Base-by-base conservation (phyloP, 2,888 invertebrate species). In the Ophion ventricosus region DNA sequence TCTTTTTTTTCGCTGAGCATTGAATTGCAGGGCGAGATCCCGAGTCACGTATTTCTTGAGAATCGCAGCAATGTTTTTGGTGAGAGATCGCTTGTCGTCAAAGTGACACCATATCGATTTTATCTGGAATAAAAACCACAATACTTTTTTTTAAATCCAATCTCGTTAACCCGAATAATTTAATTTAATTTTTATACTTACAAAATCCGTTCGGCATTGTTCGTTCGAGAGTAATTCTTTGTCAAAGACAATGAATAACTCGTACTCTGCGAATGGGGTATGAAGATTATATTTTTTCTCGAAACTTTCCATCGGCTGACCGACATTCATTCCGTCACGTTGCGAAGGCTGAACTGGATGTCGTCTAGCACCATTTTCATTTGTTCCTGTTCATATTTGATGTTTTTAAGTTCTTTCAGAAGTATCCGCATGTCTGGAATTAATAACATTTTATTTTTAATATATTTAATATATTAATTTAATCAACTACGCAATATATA, bases 1-100 rank as follows among this genome's bases (percentile, higher is more conserved):
- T 40, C 23, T 56, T 64, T 67, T n/a, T 35, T 72, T 40, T 64
- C 63, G 17, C 49, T 79, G 79, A n/a, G 79, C 64, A 40, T 72
- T 79, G 64, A 72, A 79, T 35, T 40, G 59, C n/a, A 79, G 14
- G 8, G 72, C 79, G 1, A 72, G 54, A 2, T 79, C 72, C 14
- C 57, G 78, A 17, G 64, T 40, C 20, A 72, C 17, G 43, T 64
- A 72, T 20, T 63, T 70, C n/a, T 64, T 70, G 0, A 79, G 17
- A 10, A 64, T 56, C 1, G 63, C 56, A 1, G 40, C 64, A 8
- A 72, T 40, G 35, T 79, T 79, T 43, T 79, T 79, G 0, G 79
- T 70, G 8, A 79, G 0, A 14, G 72, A 69, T 35, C 23, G 10
- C 7, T 72, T 72, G 7, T 72, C 35, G 23, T 72, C 57, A 3